Percentiles rank a stretch among this genome's conserved stretches.
phyloP scores from a whole-genome alignment of 2,888 invertebrate species.

The Pasiphila rectangulata region DNA sequence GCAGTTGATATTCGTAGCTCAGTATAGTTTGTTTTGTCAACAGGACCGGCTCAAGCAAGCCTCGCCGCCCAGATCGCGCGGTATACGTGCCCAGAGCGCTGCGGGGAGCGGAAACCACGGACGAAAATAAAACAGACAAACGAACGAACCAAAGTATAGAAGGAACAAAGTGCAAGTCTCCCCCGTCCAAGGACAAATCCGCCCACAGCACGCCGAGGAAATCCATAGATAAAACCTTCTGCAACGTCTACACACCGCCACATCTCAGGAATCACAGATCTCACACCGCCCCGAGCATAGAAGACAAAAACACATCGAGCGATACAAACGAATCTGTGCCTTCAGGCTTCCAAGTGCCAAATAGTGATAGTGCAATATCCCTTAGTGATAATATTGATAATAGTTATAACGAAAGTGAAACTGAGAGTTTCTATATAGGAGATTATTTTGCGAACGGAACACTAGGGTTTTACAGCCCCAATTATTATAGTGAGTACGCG shows the following conservation, averaged over 20 bases:
- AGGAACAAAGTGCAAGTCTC: constrained; percentile 58
- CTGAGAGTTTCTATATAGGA: constrained; percentile 76
- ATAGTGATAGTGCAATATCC: constrained; percentile 78
- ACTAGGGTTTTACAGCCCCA: constrained; percentile 68
- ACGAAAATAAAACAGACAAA: constrained; percentile 47
- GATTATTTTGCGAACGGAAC: constrained; percentile 76
- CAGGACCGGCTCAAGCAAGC: constrained; percentile 67
- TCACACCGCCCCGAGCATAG: constrained; percentile 59
- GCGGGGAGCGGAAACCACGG: constrained; percentile 52
- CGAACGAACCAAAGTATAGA: constrained; percentile 51
- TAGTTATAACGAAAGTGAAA: constrained; percentile 68
- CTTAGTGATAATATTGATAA: constrained; percentile 73
- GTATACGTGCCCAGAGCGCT: constrained; percentile 89
- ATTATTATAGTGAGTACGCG: constrained; percentile 60
- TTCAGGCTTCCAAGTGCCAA: constrained; percentile 75
- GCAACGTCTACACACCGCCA: constrained; percentile 77
- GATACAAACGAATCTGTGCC: constrained; percentile 64
- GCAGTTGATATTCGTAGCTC: background rate
- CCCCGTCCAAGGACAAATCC: constrained; percentile 61
- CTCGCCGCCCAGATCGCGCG: constrained; percentile 87
- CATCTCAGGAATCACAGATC: constrained; percentile 69
- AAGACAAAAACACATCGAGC: constrained; percentile 48
- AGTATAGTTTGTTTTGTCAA: constrained; percentile 30
- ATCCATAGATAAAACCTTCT: constrained; percentile 67
- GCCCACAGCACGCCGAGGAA: constrained; percentile 63